phyloP scores from a whole-genome alignment of 2,797 vertebrate species.

The Threskiornis aethiopicus region DNA sequence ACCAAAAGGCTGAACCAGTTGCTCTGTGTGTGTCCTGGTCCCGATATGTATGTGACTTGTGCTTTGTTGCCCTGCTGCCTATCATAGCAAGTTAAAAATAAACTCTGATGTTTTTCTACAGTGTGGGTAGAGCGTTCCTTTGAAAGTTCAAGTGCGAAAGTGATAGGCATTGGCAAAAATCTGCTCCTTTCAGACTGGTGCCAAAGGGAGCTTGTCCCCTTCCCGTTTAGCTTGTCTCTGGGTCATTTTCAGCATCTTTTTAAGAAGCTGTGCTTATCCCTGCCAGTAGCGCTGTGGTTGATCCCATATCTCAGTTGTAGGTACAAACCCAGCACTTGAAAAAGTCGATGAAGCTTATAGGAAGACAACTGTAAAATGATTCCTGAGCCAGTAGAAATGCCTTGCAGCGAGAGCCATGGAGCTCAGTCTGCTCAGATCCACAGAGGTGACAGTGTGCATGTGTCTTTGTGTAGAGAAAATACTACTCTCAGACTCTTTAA shows the following conservation, averaged over 20 bases:
- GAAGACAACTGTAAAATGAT: background rate
- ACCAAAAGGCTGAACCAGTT: background rate
- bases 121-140: background rate
- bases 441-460: background rate
- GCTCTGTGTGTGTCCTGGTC: background rate
- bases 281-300: background rate
- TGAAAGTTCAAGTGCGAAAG: slow-evolving; percentile 20
- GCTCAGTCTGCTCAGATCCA: background rate
- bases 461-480: background rate
- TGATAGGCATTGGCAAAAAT: slow-evolving; percentile 33
- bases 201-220: background rate
- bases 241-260: background rate
- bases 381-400: background rate
- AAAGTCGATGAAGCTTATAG: background rate
- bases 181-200: background rate
- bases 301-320: background rate
- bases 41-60: background rate
- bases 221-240: background rate
- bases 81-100: slow-evolving; percentile 42
- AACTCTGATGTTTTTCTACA: background rate
- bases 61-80: background rate
- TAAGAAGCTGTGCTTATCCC: background rate
- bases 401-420: background rate
- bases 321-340: background rate
- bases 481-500: background rate